Evolutionary conservation across 2,113 vertebrate genomes (phyloP).

Genomic region (Phrynosoma blainvillii): DNA sequence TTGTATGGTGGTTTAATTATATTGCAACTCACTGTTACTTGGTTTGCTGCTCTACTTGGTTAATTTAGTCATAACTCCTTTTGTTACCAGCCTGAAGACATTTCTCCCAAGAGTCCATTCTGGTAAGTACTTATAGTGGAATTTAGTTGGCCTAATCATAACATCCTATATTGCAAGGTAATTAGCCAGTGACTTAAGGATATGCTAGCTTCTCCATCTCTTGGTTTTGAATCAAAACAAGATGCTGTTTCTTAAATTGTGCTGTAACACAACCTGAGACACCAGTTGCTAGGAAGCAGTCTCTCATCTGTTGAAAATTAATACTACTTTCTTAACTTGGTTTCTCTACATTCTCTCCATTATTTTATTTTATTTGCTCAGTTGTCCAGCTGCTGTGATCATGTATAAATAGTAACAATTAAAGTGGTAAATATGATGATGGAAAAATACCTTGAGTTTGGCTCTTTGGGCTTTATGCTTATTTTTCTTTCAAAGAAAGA

Average conservation of each 20-base stretch:
- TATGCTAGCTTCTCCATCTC: not conserved
- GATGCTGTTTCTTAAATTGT: not conserved
- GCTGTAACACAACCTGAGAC: not conserved
- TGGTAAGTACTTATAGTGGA: not conserved
- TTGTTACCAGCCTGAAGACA: not conserved
- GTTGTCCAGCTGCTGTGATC: not conserved
- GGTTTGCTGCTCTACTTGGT: not conserved
- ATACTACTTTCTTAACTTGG: not conserved
- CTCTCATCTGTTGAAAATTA: not conserved
- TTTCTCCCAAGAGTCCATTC: slow-evolving; percentile 5
- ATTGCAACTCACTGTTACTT: not conserved
- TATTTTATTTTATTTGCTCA: not conserved
- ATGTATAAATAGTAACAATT: not conserved
- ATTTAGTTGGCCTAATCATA: not conserved
- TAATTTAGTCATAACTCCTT: not conserved
- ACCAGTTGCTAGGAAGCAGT: not conserved
- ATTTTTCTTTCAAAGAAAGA: not conserved
- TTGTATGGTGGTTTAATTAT: slow-evolving; percentile 1
- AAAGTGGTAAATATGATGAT: slow-evolving; percentile 11
- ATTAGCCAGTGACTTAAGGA: slow-evolving; percentile 6
- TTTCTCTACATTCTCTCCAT: not conserved
- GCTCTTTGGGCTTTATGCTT: not conserved
- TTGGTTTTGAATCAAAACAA: not conserved
- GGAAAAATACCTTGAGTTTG: not conserved
- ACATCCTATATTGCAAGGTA: not conserved